Evolutionary conservation across 2,888 invertebrate genomes (phyloP), one percentile per base, ranked within the genome.

Genomic region (Rapana venosa): DNA sequence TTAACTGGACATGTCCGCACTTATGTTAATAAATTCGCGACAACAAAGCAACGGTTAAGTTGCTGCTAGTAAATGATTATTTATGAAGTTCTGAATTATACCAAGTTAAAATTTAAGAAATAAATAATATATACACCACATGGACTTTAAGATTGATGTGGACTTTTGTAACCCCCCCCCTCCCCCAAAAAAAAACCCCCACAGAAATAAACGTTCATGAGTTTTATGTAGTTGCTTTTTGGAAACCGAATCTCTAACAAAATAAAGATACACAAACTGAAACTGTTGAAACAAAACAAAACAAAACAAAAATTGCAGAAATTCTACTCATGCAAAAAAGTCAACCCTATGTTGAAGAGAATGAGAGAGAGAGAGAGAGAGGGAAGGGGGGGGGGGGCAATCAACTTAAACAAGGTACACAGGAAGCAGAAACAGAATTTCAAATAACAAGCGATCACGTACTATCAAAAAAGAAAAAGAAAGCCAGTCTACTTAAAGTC

Each of bases 351-450:
- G 8, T 47, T 47, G 8, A 1, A 77, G 77, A 77, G 77, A 77
- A n/a, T 6, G 66, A 66, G 88, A 81, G 56, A 47, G 36, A 20
- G 22, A 87, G 56, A 47, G 26, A 70, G 87, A 87, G 81, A 35
- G 81, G 35, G 81, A 35, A 35, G 35, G 35, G 15, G 81, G 35
- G 35, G 15, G 35, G 15, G 35, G 8, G 81, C 4, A 83, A 36
- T 32, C 35, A 17, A 13, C 26, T 79, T 79, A n/a, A 4, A 35
- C 5, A 83, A 1, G 5, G 1, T 35, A 15, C 20, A 83, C 11
- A 83, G 20, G 35, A 20, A 83, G 17, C 1, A 83, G 32, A 83
- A 36, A 83, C 47, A 83, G 2, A 83, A 47, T 47, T 47, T 8
- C 47, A 47, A 36, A 36, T 2, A 36, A 83, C 6, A 83, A 36